phyloP scores from a whole-genome alignment of 2,888 invertebrate species.

The Scaptomyza tumidula region DNA sequence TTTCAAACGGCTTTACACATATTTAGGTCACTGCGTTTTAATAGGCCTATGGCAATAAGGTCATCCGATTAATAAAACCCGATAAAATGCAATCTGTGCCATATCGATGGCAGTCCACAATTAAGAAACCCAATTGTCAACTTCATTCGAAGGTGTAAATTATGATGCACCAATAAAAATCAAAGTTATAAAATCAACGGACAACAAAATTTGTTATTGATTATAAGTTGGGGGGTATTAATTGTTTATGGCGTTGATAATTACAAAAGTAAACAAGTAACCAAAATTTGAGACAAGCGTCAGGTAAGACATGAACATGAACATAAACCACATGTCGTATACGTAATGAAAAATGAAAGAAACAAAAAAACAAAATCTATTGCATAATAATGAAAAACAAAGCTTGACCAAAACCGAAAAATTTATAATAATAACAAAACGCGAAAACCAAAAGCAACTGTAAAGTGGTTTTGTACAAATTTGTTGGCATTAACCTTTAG shows the following conservation, averaged over 20 bases:
- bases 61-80: slow-evolving; percentile 48
- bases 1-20: slow-evolving; percentile 18
- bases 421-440: slow-evolving; percentile 36
- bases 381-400: slow-evolving; percentile 39
- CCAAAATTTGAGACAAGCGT: slow-evolving; percentile 24
- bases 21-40: slow-evolving; percentile 45
- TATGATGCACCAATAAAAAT: slow-evolving; percentile 61
- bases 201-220: slow-evolving; percentile 54
- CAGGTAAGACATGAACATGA: slow-evolving; percentile 14
- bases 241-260: slow-evolving; percentile 65
- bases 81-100: slow-evolving; percentile 53
- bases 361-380: slow-evolving; percentile 32
- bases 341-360: slow-evolving; percentile 40
- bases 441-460: slow-evolving; percentile 14
- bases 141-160: slow-evolving; percentile 36
- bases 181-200: slow-evolving; percentile 45
- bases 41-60: slow-evolving; percentile 28
- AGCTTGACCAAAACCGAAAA: slow-evolving; percentile 49
- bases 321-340: slow-evolving; percentile 25
- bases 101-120: slow-evolving; percentile 21
- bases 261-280: slow-evolving; percentile 47
- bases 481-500: slow-evolving; percentile 72
- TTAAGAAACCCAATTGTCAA: slow-evolving; percentile 42
- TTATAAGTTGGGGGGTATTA: slow-evolving; percentile 45
- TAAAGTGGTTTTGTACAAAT: slow-evolving; percentile 50